Evolutionary conservation across 2,113 vertebrate genomes (phyloP).

Genomic region (Oreotrochilus melanogaster): DNA sequence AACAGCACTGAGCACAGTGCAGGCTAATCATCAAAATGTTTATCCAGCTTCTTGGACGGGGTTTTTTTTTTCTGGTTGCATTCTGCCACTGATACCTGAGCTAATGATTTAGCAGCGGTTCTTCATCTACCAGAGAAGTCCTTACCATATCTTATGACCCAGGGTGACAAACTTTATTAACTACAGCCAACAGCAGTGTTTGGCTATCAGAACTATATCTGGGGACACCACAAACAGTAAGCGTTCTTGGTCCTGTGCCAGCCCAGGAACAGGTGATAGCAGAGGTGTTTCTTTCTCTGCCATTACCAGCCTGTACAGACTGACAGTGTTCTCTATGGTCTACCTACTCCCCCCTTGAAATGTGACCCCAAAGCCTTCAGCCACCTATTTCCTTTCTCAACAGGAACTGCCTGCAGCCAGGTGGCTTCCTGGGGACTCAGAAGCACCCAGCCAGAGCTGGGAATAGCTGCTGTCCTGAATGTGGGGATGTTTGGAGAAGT

Average conservation of each 20-base stretch:
- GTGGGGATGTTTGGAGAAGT: not conserved
- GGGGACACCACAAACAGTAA: not conserved
- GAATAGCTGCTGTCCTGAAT: not conserved
- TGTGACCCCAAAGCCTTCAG: not conserved
- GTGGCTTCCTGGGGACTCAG: not conserved
- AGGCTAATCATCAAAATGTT: not conserved
- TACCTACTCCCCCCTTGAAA: not conserved
- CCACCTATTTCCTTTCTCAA: not conserved
- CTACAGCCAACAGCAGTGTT: not conserved
- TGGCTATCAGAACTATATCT: not conserved
- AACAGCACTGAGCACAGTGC: not conserved
- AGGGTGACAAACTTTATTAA: not conserved
- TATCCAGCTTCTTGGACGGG: not conserved
- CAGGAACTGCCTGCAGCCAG: not conserved
- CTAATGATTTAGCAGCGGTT: not conserved
- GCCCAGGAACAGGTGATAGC: not conserved
- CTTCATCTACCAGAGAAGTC: not conserved
- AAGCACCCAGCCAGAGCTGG: not conserved
- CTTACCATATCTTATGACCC: conserved; percentile 28
- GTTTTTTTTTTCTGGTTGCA: not conserved
- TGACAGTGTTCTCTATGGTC: not conserved
- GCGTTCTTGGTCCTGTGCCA: not conserved
- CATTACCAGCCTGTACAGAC: not conserved
- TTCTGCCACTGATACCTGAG: not conserved
- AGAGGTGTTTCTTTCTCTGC: not conserved